Evolutionary conservation across 2,888 invertebrate genomes (phyloP), one percentile per base, ranked within the genome.

Genomic region (Aporophyla nigra): DNA sequence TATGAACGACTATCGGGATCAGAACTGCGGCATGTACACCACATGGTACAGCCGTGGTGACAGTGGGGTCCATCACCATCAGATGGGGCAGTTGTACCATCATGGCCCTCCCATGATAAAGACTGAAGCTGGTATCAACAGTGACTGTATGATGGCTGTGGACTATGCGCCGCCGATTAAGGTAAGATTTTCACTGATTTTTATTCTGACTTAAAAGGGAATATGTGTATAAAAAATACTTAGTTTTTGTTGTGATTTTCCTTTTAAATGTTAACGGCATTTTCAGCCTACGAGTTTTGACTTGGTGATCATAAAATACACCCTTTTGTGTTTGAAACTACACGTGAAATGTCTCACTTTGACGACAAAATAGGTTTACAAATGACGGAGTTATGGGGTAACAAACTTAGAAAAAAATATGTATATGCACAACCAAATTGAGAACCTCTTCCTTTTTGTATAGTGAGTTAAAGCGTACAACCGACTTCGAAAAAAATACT

Each of bases 61-160:
- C 84, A 93, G 95, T 88, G 96, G 97, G 21, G 95, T 97, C 93
- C 97, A 97, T 91, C 97, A 97, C 85, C 97, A 97, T 88, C 97
- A 97, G 88, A 96, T 97, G 96, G 97, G 95, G 76, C 97, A 95
- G 91, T 91, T 97, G 91, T 97, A 96, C 93, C 97, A 97, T 91
- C 97, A 97, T 84, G 97, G 97, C 9, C 96, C 97, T 61, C 97
- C 97, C 74, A 97, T 97, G 95, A 97, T 97, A 86, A 97, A 97
- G 95, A 97, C 97, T 85, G 97, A 97, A 83, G 97, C 97, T 68
- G 97, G 97, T 51, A 97, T 97, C 61, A 97, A 97, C 90, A 97
- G 97, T 90, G 97, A 97, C 91, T 97, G 97, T 83, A 97, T 97
- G 97, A 97, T 97, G 95, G 97, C 97, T 1, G 97, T 97, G 46